Percentiles rank a stretch among this genome's conserved stretches.
Conservation (phyloP, 2,113 vertebrate species). For the Tonatia bakeri region DNA sequence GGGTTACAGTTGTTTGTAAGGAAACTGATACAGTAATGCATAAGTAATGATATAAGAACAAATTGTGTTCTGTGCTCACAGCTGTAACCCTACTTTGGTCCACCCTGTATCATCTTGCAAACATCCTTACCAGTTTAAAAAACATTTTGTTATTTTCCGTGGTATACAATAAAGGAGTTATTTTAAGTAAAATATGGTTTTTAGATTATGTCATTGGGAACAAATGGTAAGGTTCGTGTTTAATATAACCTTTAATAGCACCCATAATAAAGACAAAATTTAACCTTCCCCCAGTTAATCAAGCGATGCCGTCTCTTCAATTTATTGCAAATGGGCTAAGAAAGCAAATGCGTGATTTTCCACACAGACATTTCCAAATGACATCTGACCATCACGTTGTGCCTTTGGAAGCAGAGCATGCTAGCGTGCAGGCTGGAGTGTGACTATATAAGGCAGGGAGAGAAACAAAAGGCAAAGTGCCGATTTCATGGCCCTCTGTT, state of each 20-base stretch:
- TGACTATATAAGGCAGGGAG: slow-evolving; percentile 36
- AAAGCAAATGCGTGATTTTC: slow-evolving; percentile 34
- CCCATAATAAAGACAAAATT: not conserved
- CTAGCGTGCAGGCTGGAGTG: not conserved
- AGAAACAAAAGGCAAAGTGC: slow-evolving; percentile 10
- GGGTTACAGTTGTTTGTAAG: not conserved
- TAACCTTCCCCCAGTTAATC: not conserved
- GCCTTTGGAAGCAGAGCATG: not conserved
- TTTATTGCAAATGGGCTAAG: not conserved
- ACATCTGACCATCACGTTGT: not conserved
- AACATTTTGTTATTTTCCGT: not conserved
- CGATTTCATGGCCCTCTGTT: not conserved
- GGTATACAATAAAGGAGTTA: not conserved
- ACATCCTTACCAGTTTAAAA: not conserved
- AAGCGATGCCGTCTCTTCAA: not conserved
- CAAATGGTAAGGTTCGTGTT: not conserved
- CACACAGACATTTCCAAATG: slow-evolving; percentile 25
- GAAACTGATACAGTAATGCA: too few relatives aligned
- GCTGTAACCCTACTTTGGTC: not conserved
- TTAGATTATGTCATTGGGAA: not conserved
- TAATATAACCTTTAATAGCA: not conserved
- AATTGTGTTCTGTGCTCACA: too few relatives aligned
- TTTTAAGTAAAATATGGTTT: not conserved
- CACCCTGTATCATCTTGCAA: not conserved
- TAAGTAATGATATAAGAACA: too few relatives aligned